A percentile compares a stretch with the other conserved stretches of the same genome.
These are phyloP conservation scores for Lasioglossum zephyrum DNA, from an alignment of 2,888 invertebrate genomes.

Conservation along the genomic window DNA sequence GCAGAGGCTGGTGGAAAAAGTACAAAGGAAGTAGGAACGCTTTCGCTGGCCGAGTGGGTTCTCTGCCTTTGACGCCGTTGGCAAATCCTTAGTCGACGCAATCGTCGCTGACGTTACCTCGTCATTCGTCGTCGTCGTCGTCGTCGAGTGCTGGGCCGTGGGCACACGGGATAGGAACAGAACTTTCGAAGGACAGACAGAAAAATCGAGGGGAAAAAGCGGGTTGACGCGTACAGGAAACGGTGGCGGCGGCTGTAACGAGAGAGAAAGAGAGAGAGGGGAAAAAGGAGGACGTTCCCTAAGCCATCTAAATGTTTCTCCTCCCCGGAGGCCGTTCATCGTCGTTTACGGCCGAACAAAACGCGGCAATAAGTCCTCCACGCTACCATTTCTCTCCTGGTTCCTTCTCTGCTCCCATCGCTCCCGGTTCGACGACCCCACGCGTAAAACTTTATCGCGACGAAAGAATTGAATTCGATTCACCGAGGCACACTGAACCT, in stretches of 20 bases:
- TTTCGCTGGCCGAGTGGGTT: conserved; percentile 71
- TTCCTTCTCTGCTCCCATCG: not conserved
- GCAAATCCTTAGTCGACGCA: conserved; percentile 54
- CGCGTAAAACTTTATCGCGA: conserved; percentile 55
- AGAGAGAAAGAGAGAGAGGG: not conserved
- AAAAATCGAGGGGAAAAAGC: conserved; percentile 14
- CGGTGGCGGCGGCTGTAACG: conserved; percentile 28
- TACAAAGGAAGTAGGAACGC: conserved; percentile 75
- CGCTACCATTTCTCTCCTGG: conserved; percentile 3
- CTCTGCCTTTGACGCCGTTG: conserved; percentile 71
- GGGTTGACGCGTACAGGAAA: conserved; percentile 4
- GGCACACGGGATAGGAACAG: not conserved
- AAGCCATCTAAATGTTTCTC: conserved; percentile 68
- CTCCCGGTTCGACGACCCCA: conserved; percentile 52
- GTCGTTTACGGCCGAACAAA: conserved; percentile 70
- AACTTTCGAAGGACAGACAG: conserved; percentile 20
- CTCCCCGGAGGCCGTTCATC: conserved; percentile 51
- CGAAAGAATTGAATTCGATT: conserved; percentile 44
- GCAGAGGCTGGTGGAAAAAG: conserved; percentile 60
- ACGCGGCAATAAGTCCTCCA: conserved; percentile 68
- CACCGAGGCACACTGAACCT: not conserved
- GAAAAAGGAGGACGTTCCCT: conserved; percentile 39
- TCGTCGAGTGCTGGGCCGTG: not conserved
- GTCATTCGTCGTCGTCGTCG: conserved; percentile 25
- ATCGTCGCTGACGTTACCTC: conserved; percentile 45